Evolutionary conservation across 2,113 vertebrate genomes (phyloP), one percentile per base, ranked within the genome.

Genomic region (Carassius gibelio): DNA sequence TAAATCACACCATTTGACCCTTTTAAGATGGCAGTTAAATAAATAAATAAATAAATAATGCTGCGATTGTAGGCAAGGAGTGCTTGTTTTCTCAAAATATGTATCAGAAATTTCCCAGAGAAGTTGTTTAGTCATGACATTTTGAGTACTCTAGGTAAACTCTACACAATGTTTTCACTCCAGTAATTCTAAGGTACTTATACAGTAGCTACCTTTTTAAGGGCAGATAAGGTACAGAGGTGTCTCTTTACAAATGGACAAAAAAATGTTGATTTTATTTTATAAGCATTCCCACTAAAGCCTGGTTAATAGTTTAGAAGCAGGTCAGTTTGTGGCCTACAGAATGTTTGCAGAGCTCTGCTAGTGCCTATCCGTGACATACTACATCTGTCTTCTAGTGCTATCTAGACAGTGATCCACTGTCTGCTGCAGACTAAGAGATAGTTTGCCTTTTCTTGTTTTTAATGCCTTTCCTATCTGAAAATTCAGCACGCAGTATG

Each of bases 361-460:
- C 89, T 95, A 62, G 85, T 77, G 93, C 87, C 87, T 94, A 85
- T 75, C 87, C 91, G 92, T 90, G 92, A 96, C 92, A 95, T 95
- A 93, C 90, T 90, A 36, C 92, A 94, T 88, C 87, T 89, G 87
- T 91, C 84, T 91, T 90, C 84, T 85, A 94, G 86, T 52, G 77
- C 72, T 84, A 34, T 36, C 66, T 5, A 38, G 34, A 87, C 83
- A 87, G 69, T 75, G 19, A 62, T 36, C 66, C 57, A 83, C 76
- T 87, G 59, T 89, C 30, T 59, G 2, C 42, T 52, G 36, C 15
- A 36, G 23, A 42, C 62, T 61, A 9, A 76, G 42, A 19, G 14
- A 11, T 19, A 42, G 23, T 17, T 61, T 19, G 17, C 61, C 34
- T 50, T 59, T 75, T 59, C 26, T 38, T 59, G 3, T 34, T 61